Evolutionary conservation across 1,140 invertebrate species (phyloP), one percentile per base, ranked within the genome.

Genomic region (Pseudomyrmex flavicornis): DNA sequence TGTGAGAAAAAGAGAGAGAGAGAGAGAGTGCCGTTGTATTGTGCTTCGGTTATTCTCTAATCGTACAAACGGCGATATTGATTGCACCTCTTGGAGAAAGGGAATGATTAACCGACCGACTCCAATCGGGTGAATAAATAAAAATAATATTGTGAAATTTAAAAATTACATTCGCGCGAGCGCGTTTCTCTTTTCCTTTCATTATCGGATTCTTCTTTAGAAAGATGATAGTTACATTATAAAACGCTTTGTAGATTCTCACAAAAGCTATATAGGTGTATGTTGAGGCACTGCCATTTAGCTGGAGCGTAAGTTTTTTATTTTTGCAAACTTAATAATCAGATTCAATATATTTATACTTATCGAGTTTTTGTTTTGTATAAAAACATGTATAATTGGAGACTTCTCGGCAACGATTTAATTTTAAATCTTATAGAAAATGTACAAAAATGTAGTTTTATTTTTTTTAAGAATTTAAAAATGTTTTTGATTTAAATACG

Each of bases 1-100:
- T 50, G 17, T 17, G 12, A 66, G 17, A 20, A 26, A 46, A 4
- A 61, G 70, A 73, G 13, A 58, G 70, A 73, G 52, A 20, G 13
- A 59, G 17, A 35, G 13, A n/a, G 46, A 50, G n/a, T n/a, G n/a
- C 10, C 63, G 5, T 35, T 35, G 35, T 65, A 44, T 70, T 80
- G 69, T 48, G 54, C 76, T 80, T 80, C 70, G 70, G 54, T 70
- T 70, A 70, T 80, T 80, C 76, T 80, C 76, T 80, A 80, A 80
- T 80, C 76, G 76, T 70, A 80, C 76, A 80, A 80, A 80, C 76
- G 76, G 54, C 44, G 44, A 20, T 80, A 80, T 80, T 80, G 76
- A 80, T 80, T 80, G 76, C 66, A 48, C 44, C 44, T 50, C 66
- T 26, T 70, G 76, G 44, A 80, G 66, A 70, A 80, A 70, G 54